phyloP scores from a whole-genome alignment of 1,140 invertebrate genomes.

The Bombus sibiricus region DNA sequence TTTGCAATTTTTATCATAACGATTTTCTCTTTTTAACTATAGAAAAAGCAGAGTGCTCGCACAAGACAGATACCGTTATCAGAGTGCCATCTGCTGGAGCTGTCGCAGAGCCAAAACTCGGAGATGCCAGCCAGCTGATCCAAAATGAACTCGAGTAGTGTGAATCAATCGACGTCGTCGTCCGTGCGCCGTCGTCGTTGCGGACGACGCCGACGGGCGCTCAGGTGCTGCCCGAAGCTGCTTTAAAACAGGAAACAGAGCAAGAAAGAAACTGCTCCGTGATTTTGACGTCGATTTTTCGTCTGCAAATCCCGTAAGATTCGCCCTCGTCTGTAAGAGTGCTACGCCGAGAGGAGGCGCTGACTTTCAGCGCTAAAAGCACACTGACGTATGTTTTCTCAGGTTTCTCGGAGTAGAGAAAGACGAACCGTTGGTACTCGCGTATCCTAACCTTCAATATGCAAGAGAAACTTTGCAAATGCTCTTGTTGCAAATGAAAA shows the following conservation, averaged over 20 bases:
- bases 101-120: constrained; percentile 82
- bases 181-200: constrained; percentile 54
- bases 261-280: neutral
- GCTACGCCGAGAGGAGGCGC: neutral
- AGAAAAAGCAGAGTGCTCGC: constrained; percentile 90
- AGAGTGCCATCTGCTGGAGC: constrained; percentile 86
- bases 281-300: constrained; percentile 18
- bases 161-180: constrained; percentile 71
- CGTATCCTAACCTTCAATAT: no score
- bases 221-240: constrained; percentile 55
- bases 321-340: neutral
- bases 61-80: constrained; percentile 89
- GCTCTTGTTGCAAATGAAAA: neutral
- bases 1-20: neutral
- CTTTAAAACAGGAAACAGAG: constrained; percentile 29
- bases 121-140: constrained; percentile 79
- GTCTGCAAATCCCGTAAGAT: neutral
- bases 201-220: constrained; percentile 38
- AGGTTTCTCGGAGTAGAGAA: constrained; percentile 16
- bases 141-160: constrained; percentile 69
- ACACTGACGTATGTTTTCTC: constrained; percentile 23
- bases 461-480: neutral
- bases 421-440: neutral
- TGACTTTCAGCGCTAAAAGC: neutral
- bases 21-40: constrained; percentile 16